Base-by-base conservation (phyloP, 2,888 invertebrate genomes). In the Chamaedrilus cognettii region DNA sequence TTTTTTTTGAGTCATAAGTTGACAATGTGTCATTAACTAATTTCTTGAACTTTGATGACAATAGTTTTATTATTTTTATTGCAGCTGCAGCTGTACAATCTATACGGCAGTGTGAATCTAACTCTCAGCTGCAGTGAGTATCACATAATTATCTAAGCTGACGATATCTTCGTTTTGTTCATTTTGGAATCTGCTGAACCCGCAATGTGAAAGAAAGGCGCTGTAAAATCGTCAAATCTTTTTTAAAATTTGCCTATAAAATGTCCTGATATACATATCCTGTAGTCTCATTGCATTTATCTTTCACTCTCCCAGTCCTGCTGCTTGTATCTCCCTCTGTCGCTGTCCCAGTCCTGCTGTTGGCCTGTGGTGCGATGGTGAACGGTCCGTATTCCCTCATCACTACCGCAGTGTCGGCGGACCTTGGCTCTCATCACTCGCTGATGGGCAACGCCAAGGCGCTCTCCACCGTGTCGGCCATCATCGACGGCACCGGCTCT, bases 331-430 rank as follows among this genome's bases (percentile, higher is more conserved):
- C n/a, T n/a, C n/a, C n/a, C n/a, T n/a, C n/a, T n/a, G n/a, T n/a
- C n/a, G n/a, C n/a, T n/a, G 19, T 42, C 19, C 11, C 42, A 42
- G 70, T 42, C 26, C 64, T 96, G 71, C 86, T 96, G 70, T 80
- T 93, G 63, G 67, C 90, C 2, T 89, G 90, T 35, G 96, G 96
- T 3, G 85, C 90, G 71, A 85, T 96, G 58, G 96, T 97, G 0
- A 97, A 97, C 85, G 97, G 96, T 0, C 97, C 97, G 0, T 97
- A 97, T 83, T 93, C 96, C 3, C 87, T 97, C 63, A 97, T 97
- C 79, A 97, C 97, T 2, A 97, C 97, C 0, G 94, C 96, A 0
- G 96, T 97, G 49, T 93, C 94, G 64, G 94, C 97, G 0, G 96
- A 97, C 81, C 86, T 97, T 4, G 95, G 97, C 23, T 85, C 93